Conservation (phyloP, 1,140 invertebrate genomes). For the Heliothis subflexa region DNA sequence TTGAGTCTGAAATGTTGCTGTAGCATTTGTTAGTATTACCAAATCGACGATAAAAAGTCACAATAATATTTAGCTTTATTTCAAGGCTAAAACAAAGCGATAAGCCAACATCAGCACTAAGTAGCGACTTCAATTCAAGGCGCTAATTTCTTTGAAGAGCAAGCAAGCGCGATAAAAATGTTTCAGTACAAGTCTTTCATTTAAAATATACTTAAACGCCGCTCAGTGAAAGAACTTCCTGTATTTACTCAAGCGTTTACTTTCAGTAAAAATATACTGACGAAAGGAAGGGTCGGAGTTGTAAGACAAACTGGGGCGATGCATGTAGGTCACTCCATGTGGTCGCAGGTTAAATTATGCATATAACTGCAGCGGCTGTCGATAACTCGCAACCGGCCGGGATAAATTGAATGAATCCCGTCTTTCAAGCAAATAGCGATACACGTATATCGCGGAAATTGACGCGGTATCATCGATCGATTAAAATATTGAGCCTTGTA, state of each 20-base stretch:
- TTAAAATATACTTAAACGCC: constrained; percentile 28
- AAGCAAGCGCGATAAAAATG: constrained; percentile 34
- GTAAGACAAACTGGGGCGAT: constrained; percentile 47
- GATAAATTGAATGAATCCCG: constrained; percentile 37
- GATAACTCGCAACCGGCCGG: constrained; percentile 16
- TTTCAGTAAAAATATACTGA: constrained; percentile 45
- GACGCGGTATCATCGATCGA: neutral
- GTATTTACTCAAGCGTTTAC: constrained; percentile 43
- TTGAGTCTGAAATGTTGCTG: too few species aligned
- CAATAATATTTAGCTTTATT: neutral
- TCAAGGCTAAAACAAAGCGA: constrained; percentile 7
- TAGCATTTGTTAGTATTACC: too few species aligned
- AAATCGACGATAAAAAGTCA: neutral
- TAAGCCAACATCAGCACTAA: constrained; percentile 6
- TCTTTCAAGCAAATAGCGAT: constrained; percentile 21
- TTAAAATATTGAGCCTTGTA: neutral
- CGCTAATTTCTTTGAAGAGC: constrained; percentile 37
- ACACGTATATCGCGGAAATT: neutral
- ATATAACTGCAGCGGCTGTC: constrained; percentile 39
- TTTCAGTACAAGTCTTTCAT: constrained; percentile 26
- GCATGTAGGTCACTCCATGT: constrained; percentile 41
- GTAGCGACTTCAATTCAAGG: constrained; percentile 7
- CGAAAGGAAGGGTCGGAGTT: constrained; percentile 36
- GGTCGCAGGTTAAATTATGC: constrained; percentile 46
- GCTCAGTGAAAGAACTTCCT: constrained; percentile 41